Percentiles rank a stretch among this genome's conserved stretches.
phyloP scores from a whole-genome alignment of 2,888 invertebrate species.

The Cheilosia urbana region DNA sequence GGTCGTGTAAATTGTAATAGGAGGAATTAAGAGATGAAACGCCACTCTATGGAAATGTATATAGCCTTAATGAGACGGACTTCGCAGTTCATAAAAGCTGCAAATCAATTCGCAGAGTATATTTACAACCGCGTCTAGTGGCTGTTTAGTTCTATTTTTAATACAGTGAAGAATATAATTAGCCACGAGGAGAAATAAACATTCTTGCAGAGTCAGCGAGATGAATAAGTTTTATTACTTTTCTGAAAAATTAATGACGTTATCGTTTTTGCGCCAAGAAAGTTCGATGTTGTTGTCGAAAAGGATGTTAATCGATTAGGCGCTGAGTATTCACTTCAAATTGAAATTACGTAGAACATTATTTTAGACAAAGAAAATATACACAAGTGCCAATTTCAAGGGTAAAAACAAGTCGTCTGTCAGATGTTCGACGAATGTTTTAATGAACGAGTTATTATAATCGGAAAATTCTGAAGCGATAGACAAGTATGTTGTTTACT shows the following conservation, averaged over 20 bases:
- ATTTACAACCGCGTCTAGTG: not conserved
- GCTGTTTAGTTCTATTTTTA: slow-evolving; percentile 40
- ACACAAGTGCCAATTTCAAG: slow-evolving; percentile 46
- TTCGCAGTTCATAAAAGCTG: not conserved
- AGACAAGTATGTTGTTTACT: not conserved
- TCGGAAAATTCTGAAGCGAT: not conserved
- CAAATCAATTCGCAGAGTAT: not conserved
- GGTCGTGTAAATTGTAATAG: not conserved
- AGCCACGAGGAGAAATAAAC: slow-evolving; percentile 18
- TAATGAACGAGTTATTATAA: slow-evolving; percentile 8
- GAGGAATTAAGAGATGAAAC: not conserved
- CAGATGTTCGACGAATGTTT: slow-evolving; percentile 14
- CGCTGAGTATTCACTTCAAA: slow-evolving; percentile 44
- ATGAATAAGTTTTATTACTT: slow-evolving; percentile 25
- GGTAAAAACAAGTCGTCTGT: slow-evolving; percentile 2
- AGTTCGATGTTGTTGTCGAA: slow-evolving; percentile 15
- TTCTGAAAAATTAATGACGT: slow-evolving; percentile 26
- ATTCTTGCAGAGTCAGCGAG: slow-evolving; percentile 9
- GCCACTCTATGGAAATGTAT: slow-evolving; percentile 11
- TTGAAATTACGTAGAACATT: slow-evolving; percentile 14
- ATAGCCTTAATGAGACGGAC: not conserved
- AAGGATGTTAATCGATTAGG: slow-evolving; percentile 22
- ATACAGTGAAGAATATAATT: slow-evolving; percentile 17
- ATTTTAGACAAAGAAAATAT: slow-evolving; percentile 30
- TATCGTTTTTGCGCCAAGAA: slow-evolving; percentile 29